These are phyloP conservation scores for Cheilosia pagana DNA, from an alignment of 2,888 invertebrate species.

Conservation along the genomic window DNA sequence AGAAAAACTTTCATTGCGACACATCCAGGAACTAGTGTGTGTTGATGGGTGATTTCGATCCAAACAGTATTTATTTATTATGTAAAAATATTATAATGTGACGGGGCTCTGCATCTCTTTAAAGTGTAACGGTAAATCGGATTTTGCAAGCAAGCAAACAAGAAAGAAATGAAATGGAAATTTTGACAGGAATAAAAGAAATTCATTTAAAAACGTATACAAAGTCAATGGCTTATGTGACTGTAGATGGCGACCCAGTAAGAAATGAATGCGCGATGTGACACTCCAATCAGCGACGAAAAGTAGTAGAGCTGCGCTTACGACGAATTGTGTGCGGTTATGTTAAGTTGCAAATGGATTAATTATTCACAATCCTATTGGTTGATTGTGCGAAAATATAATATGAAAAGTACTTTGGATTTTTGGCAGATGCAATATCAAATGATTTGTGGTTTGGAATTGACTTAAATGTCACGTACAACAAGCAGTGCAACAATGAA, in stretches of 20 bases:
- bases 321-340: no score
- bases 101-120: constrained; percentile 54
- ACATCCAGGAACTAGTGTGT: constrained; percentile 64
- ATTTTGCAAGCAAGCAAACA: constrained; percentile 63
- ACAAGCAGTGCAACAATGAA: no score
- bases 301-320: no score
- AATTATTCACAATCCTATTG: no score
- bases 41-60: constrained; percentile 27
- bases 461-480: no score
- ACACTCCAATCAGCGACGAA: constrained; percentile 22
- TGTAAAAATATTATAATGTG: constrained; percentile 72
- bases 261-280: constrained; percentile 12
- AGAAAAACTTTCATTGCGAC: constrained; percentile 69
- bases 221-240: constrained; percentile 45
- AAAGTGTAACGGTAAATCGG: constrained; percentile 65
- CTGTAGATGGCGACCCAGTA: constrained; percentile 4
- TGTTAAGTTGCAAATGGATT: no score
- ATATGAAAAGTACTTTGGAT: no score
- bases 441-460: no score
- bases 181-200: constrained; percentile 49
- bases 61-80: constrained; percentile 51
- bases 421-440: no score
- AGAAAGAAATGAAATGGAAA: constrained; percentile 57
- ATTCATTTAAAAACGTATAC: constrained; percentile 21
- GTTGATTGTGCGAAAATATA: no score